Base-by-base conservation (phyloP, 2,113 vertebrate genomes). In the Semicossyphus pulcher region DNA sequence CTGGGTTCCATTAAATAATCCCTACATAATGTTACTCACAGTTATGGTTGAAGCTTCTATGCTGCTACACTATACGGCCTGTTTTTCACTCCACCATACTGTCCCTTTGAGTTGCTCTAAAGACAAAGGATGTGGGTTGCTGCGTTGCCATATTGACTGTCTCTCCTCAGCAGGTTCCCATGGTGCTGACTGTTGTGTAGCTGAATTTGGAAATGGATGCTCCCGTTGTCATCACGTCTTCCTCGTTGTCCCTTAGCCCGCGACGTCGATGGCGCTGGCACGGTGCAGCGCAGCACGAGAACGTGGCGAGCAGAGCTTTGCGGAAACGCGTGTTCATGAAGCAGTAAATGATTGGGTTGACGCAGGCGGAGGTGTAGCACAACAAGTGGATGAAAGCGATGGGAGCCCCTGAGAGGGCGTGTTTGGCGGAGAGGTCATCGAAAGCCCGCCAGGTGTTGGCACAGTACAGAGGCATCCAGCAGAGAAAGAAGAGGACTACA, bases 241-340 rank as follows among this genome's bases (percentile, higher is more conserved):
- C 93, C 25, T 96, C 95, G 0, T 93, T 92, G 0, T 94, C 94
- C 0, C 78, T 81, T 5, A 90, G 80, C 31, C 88, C 84, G 0
- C 0, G 84, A 21, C 51, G 87, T 37, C 60, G 93, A 16, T 80
- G 52, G 0, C 4, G 81, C 1, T 63, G 88, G 87, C 83, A 94
- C 25, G 91, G 60, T 0, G 81, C 70, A 5, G 86, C 76, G 56
- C 95, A 96, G 86, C 95, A 90, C 0, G 93, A 87, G 5, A 96
- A 97, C 0, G 96, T 96, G 74, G 93, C 62, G 2, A 94, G 74
- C 11, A 96, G 94, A 18, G 97, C 96, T 52, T 95, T 94, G 58
- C 97, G 96, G 88, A 99, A 99, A 16, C 97, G 96, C 3, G 94
- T 97, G 93, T 99, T 98, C 96, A 98, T 99, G 93, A 99, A 98